Evolutionary conservation across 2,113 vertebrate species (phyloP), one percentile per base, ranked within the genome.

Genomic region (Benitochromis conjunctus): DNA sequence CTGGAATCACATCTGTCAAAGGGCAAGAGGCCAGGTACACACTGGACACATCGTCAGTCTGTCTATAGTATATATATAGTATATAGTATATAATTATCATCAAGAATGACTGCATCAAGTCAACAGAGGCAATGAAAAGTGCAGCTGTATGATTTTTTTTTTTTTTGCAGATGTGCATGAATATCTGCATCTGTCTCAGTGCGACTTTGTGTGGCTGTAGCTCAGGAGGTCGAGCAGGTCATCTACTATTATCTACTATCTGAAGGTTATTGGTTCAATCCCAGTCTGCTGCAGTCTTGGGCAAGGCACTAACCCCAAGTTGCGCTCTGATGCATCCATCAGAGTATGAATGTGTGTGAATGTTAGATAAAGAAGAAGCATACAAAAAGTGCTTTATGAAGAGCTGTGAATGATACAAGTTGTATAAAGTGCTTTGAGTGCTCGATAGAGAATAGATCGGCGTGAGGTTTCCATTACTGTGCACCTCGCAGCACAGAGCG

Each of bases 401-500:
- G 4, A 5, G 31, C 31, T 34, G 58, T 2, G 18, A 62, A 36
- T 62, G 31, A 62, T 9, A 62, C 31, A 36, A 62, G 58, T 62
- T 62, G 5, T 36, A 62, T 11, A 11, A 62, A 62, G 31, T 62
- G 16, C 29, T 19, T 62, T 36, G 31, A 11, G 3, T 62, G 58
- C 58, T 36, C 18, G 26, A 87, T 38, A 79, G 31, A 54, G 64
- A 82, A 31, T 34, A 69, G 57, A 71, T 34, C 41, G 24, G 88
- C 13, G 66, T 62, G 78, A 86, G 80, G 83, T 92, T 94, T 91
- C 82, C 78, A 90, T 92, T 80, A 71, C 62, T 51, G 81, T 31
- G 54, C 90, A 92, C 80, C 79, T 92, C 82, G 43, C 8, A 53
- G 79, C 64, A 38, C 21, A 9, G 53, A 89, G 60, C 74, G 74